Evolutionary conservation across 2,797 vertebrate species (phyloP), one percentile per base, ranked within the genome.

Genomic region (Falco peregrinus): DNA sequence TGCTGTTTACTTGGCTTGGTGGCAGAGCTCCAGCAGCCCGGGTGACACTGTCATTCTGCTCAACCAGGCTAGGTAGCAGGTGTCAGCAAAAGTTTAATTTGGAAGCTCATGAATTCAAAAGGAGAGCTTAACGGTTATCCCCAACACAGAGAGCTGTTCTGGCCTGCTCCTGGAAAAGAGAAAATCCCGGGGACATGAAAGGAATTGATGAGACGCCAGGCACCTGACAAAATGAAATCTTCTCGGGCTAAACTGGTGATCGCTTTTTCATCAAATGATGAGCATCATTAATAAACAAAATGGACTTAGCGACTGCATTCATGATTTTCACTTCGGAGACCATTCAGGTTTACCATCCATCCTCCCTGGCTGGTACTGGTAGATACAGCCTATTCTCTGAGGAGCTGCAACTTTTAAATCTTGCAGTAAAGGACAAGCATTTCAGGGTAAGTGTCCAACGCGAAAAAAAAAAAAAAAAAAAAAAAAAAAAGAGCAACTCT

Each of bases 51-150:
- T 25, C 57, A 48, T 65, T 83, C 64, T 77, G 74, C 65, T 90
- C 70, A 67, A 45, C 43, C 64, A 84, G 67, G 71, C 63, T 71
- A 91, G 95, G 95, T 93, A 96, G 96, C 97, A 96, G 97, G 96
- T 95, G 95, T 95, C 94, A 93, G 94, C 68, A 79, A 90, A 91
- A 95, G 93, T 95, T 96, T 90, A 96, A 97, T 97, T 96, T 96
- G 96, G 94, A 96, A 95, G 91, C 94, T 95, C 85, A 92, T 86
- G 92, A 96, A 96, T 96, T 97, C 92, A 67, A 94, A 95, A 92
- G 85, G 86, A 82, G 89, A 96, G 92, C 95, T 96, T 89, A 89
- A 63, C 35, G 2, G 77, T 89, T 95, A 94, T 94, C 96, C 95
- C 84, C 37, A 51, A 41, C 84, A 80, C 89, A 69, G 91, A 86